Conservation (phyloP, 1,140 invertebrate species). For the Ceratina calcarata region DNA sequence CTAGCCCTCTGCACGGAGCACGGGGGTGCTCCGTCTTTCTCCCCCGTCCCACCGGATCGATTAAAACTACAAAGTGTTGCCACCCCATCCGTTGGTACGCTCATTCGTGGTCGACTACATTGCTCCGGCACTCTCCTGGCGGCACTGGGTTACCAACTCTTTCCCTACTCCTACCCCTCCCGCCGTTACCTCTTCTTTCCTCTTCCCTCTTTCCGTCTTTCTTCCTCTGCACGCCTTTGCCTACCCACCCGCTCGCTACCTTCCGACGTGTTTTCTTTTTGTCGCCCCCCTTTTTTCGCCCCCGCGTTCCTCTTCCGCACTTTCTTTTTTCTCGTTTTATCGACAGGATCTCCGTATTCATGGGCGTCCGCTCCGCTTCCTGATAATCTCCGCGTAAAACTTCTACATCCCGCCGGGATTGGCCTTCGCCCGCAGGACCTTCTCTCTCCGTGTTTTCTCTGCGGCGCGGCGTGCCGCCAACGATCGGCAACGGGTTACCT, state of each 20-base stretch:
- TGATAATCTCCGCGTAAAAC: conserved; percentile 73
- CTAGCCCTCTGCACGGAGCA: conserved; percentile 45
- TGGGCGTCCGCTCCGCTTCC: conserved; percentile 66
- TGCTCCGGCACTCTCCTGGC: conserved; percentile 64
- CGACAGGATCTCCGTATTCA: conserved; percentile 70
- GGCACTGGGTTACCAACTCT: conserved; percentile 75
- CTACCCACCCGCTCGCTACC: conserved; percentile 9
- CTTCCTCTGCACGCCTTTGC: conserved; percentile 4
- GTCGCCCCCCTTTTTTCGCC: conserved; percentile 7
- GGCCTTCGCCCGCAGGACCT: conserved; percentile 59
- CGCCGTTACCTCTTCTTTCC: conserved; percentile 18
- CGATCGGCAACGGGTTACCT: conserved; percentile 35
- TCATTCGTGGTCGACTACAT: conserved; percentile 77
- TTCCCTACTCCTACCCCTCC: conserved; percentile 46
- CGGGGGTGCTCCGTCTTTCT: conserved; percentile 64
- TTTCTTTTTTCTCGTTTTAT: conserved; percentile 64
- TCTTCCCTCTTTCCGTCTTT: conserved; percentile 29
- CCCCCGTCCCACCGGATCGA: conserved; percentile 74
- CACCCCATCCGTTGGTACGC: conserved; percentile 71
- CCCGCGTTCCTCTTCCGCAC: conserved; percentile 33
- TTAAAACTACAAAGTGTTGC: conserved; percentile 78
- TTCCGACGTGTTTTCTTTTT: conserved; percentile 26
- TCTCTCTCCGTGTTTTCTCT: conserved; percentile 41
- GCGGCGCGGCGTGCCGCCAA: conserved; percentile 37
- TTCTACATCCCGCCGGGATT: conserved; percentile 67